Percentiles rank a stretch among this genome's conserved stretches.
Evolutionary conservation across 2,113 vertebrate species (phyloP).

Genomic region (Arvicanthis niloticus): DNA sequence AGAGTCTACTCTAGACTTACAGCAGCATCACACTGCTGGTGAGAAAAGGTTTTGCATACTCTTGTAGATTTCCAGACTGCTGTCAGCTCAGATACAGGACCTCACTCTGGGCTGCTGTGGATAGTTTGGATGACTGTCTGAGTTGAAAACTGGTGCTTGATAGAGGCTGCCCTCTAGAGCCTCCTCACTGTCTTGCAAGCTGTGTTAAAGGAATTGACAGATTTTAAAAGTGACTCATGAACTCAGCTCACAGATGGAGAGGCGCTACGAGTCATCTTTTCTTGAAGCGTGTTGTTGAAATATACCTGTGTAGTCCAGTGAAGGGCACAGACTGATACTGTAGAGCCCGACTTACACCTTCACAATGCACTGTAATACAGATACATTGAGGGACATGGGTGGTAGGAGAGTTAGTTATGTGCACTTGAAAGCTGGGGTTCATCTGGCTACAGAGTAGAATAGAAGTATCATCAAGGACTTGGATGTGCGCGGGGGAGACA

Average conservation of each 20-base stretch:
- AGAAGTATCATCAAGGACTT: background rate
- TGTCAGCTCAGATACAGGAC: background rate
- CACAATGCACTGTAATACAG: background rate
- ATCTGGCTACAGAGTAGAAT: background rate
- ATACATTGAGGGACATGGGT: background rate
- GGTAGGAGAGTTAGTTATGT: background rate
- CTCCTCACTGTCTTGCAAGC: background rate
- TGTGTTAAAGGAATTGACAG: background rate
- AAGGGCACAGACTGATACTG: background rate
- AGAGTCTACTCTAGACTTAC: background rate
- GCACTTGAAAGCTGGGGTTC: background rate
- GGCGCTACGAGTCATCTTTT: background rate
- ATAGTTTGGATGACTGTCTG: background rate
- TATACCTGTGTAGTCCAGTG: background rate
- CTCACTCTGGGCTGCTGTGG: background rate
- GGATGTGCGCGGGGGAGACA: background rate
- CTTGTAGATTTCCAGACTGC: background rate
- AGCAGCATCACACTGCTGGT: background rate
- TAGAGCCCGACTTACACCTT: background rate
- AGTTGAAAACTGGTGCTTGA: background rate
- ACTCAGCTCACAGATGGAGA: background rate
- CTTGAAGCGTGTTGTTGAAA: background rate
- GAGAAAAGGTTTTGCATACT: background rate
- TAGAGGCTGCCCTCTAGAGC: background rate
- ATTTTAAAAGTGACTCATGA: background rate